A percentile compares a stretch with the other conserved stretches of the same genome.
Evolutionary conservation across 2,113 vertebrate species (phyloP).

Genomic region (Marmota flaviventris): DNA sequence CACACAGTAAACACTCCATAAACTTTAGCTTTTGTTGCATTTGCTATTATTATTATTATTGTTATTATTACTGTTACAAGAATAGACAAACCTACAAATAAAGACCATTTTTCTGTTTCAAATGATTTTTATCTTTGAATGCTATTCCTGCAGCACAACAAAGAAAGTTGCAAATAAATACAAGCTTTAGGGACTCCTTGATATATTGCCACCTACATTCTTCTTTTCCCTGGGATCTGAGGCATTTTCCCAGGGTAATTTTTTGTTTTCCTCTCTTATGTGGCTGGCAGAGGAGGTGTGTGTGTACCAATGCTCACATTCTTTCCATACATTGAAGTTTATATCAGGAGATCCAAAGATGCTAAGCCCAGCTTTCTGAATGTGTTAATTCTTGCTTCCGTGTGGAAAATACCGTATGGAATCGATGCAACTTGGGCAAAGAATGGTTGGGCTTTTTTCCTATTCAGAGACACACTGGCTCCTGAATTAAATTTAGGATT

Average conservation of each 20-base stretch:
- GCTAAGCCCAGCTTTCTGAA: neutral
- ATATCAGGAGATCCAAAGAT: neutral
- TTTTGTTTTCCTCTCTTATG: neutral
- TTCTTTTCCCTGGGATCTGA: neutral
- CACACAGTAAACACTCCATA: neutral
- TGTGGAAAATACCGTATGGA: neutral
- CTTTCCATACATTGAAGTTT: neutral
- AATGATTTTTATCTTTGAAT: slow-evolving; percentile 47
- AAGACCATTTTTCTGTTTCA: neutral
- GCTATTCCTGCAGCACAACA: slow-evolving; percentile 22
- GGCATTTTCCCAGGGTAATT: neutral
- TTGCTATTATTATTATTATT: neutral
- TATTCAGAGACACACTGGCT: slow-evolving; percentile 23
- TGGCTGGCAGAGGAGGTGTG: neutral
- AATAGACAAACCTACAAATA: neutral
- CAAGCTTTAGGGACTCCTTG: slow-evolving; percentile 30
- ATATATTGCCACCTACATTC: neutral
- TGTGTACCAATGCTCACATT: neutral
- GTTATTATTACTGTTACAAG: neutral
- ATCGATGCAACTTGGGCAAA: neutral
- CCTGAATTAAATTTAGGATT: slow-evolving; percentile 56
- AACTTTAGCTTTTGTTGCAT: neutral
- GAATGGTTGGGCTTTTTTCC: neutral
- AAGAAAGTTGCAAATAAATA: neutral
- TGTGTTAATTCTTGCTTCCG: neutral